Conservation (phyloP, 2,888 invertebrate genomes). For the Lampropteryx suffumata region DNA sequence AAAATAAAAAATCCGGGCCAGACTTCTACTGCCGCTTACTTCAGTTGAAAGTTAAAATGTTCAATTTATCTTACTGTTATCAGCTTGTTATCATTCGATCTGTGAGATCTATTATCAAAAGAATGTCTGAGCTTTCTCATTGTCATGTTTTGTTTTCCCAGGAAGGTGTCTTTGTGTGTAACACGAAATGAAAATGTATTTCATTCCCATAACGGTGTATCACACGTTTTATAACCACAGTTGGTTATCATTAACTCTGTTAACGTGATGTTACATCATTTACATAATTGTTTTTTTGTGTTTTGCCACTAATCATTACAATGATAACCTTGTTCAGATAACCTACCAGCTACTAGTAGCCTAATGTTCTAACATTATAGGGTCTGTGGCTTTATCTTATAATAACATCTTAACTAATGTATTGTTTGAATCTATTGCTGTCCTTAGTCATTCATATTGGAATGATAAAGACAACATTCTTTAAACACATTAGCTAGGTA, state of each 20-base stretch:
- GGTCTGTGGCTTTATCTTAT: too few species aligned
- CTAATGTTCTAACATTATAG: too few species aligned
- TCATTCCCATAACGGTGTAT: constrained; percentile 17
- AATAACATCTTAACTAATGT: too few species aligned
- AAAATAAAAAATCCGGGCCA: constrained; percentile 23
- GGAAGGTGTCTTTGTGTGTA: constrained; percentile 61
- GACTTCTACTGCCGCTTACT: constrained; percentile 33
- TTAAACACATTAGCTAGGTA: too few species aligned
- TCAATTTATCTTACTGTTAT: constrained; percentile 70
- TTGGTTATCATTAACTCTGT: background rate
- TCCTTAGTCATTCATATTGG: too few species aligned
- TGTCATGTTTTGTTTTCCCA: constrained; percentile 65
- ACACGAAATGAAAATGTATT: constrained; percentile 12
- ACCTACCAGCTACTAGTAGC: too few species aligned
- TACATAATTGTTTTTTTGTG: background rate
- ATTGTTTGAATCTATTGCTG: too few species aligned
- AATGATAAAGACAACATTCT: too few species aligned
- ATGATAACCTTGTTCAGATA: background rate
- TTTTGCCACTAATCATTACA: background rate
- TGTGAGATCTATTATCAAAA: constrained; percentile 58
- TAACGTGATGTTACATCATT: constrained; percentile 38
- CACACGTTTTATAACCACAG: constrained; percentile 9
- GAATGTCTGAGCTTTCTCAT: constrained; percentile 38
- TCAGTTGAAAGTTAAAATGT: constrained; percentile 44
- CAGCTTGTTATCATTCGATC: constrained; percentile 66